Evolutionary conservation across 2,888 invertebrate genomes (phyloP).

Genomic region (Trichogramma evanescens): DNA sequence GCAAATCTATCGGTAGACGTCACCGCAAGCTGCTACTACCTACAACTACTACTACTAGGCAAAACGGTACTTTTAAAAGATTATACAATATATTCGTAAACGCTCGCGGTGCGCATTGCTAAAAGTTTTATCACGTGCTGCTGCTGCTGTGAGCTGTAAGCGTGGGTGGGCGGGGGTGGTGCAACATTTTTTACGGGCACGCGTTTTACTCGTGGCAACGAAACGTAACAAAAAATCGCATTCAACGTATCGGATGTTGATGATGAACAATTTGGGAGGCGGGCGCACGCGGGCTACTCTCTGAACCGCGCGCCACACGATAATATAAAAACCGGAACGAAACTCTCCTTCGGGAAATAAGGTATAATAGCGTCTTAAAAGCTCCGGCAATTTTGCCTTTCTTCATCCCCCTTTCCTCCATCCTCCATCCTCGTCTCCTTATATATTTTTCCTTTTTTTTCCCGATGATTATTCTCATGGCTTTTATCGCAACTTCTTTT

Average conservation of each 20-base stretch:
- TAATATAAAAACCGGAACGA: conserved; percentile 23
- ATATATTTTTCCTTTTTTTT: not conserved
- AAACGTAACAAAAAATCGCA: too few relatives aligned
- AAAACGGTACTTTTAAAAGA: conserved; percentile 33
- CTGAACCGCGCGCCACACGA: not conserved
- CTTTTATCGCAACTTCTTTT: conserved; percentile 14
- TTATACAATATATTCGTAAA: conserved; percentile 28
- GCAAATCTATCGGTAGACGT: conserved; percentile 33
- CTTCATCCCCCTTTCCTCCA: not conserved
- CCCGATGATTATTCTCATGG: conserved; percentile 10
- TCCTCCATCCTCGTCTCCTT: not conserved
- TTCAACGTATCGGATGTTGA: too few relatives aligned
- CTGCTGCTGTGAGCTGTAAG: too few relatives aligned
- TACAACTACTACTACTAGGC: too few relatives aligned
- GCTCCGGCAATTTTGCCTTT: conserved; percentile 12
- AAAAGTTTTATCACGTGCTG: conserved; percentile 5
- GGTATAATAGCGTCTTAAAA: conserved; percentile 32
- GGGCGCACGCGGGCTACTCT: not conserved
- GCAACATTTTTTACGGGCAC: too few relatives aligned
- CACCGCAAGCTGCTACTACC: too few relatives aligned
- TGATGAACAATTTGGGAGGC: not conserved
- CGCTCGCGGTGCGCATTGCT: not conserved
- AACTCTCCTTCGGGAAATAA: conserved; percentile 35
- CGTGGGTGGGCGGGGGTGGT: too few relatives aligned
- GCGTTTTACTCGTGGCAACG: too few relatives aligned